Conservation (phyloP, 2,797 vertebrate genomes). For the Pterois miles region DNA sequence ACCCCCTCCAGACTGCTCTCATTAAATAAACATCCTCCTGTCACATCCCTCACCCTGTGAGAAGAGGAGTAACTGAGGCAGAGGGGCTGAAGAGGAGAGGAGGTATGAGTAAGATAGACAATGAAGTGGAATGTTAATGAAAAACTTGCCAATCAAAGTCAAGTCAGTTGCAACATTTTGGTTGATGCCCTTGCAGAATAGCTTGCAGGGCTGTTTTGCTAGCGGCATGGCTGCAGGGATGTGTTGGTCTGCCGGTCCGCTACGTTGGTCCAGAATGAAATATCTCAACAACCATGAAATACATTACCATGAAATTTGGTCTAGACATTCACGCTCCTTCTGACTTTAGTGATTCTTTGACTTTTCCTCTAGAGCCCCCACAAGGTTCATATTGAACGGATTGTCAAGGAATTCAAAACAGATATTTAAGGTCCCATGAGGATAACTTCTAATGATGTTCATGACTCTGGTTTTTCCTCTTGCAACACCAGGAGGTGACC, state of each 20-base stretch:
- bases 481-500: too few species aligned
- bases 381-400: neutral
- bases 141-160: slow-evolving; percentile 67
- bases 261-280: neutral
- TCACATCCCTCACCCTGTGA: slow-evolving; percentile 75
- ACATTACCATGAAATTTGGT: neutral
- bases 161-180: slow-evolving; percentile 7
- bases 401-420: too few species aligned
- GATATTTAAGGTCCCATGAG: too few species aligned
- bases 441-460: too few species aligned
- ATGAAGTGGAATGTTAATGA: slow-evolving; percentile 62
- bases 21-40: slow-evolving; percentile 85
- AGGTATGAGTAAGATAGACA: slow-evolving; percentile 53
- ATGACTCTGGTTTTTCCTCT: too few species aligned
- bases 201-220: neutral
- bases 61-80: slow-evolving; percentile 48
- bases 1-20: slow-evolving; percentile 83
- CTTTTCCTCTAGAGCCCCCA: neutral
- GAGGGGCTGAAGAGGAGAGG: slow-evolving; percentile 25
- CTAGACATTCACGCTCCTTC: neutral
- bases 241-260: neutral
- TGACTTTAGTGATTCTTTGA: neutral
- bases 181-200: neutral
- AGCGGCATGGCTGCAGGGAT: neutral
- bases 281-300: neutral